A percentile compares a stretch with the other conserved stretches of the same genome.
Evolutionary conservation across 2,113 vertebrate genomes (phyloP).

Genomic region (Syngnathus scovelli): DNA sequence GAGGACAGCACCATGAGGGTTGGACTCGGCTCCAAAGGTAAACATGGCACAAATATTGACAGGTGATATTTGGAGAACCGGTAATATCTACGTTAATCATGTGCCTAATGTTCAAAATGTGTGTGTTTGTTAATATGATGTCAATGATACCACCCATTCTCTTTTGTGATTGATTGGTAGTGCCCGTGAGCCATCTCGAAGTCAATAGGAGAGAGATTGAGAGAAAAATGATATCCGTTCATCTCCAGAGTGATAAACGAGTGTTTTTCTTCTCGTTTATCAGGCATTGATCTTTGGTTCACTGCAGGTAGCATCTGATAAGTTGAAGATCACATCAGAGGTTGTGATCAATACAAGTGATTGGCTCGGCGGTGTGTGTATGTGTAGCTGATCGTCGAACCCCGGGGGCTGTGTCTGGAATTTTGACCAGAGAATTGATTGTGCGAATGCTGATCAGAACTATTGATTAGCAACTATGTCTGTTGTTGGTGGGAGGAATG

Average conservation of each 20-base stretch:
- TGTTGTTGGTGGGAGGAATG: slow-evolving; percentile 39
- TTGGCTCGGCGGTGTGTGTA: slow-evolving; percentile 42
- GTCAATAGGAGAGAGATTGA: slow-evolving; percentile 67
- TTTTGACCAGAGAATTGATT: slow-evolving; percentile 64
- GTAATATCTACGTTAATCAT: neutral
- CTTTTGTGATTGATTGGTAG: slow-evolving; percentile 62
- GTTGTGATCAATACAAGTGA: slow-evolving; percentile 63
- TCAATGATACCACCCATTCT: slow-evolving; percentile 43
- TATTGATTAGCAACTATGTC: slow-evolving; percentile 54
- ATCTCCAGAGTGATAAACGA: slow-evolving; percentile 68
- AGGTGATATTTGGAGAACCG: neutral
- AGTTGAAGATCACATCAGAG: slow-evolving; percentile 67
- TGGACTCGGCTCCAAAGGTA: slow-evolving; percentile 83
- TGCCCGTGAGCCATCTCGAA: slow-evolving; percentile 47
- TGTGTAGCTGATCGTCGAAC: slow-evolving; percentile 30
- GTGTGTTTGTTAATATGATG: slow-evolving; percentile 44
- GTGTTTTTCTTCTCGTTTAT: slow-evolving; percentile 71
- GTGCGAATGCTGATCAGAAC: slow-evolving; percentile 57
- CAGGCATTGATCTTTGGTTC: slow-evolving; percentile 65
- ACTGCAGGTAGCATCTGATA: slow-evolving; percentile 69
- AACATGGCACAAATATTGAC: slow-evolving; percentile 12
- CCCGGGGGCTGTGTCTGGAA: slow-evolving; percentile 53
- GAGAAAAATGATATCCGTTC: slow-evolving; percentile 70
- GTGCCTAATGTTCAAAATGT: too few relatives aligned
- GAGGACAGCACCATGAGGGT: slow-evolving; percentile 66